Percentiles rank a stretch among this genome's conserved stretches.
These are phyloP conservation scores for Esox lucius DNA, from an alignment of 2,797 vertebrate genomes.

Conservation along the genomic window DNA sequence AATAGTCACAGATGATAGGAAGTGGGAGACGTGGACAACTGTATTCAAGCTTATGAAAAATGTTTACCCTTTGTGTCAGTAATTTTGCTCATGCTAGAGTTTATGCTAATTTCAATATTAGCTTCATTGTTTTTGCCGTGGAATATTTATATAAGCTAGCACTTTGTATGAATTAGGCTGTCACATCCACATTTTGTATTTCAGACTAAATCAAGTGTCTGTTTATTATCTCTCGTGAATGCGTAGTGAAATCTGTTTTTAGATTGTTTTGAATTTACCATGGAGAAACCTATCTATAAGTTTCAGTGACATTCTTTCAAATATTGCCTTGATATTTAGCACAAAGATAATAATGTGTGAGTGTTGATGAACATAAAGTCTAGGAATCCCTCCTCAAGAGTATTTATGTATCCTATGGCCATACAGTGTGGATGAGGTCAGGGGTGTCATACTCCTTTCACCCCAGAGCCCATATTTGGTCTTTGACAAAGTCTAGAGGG, in stretches of 20 bases:
- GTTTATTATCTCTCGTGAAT: constrained; percentile 35
- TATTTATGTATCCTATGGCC: background rate
- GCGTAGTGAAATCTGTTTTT: constrained; percentile 44
- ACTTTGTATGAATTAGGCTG: constrained; percentile 59
- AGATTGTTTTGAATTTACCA: constrained; percentile 48
- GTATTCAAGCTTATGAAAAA: constrained; percentile 44
- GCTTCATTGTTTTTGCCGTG: constrained; percentile 37
- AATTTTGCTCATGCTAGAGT: constrained; percentile 36
- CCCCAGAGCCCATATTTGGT: too few relatives aligned
- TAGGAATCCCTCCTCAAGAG: constrained; percentile 34
- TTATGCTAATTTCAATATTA: constrained; percentile 45
- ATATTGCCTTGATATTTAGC: constrained; percentile 54
- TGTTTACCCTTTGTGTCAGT: constrained; percentile 58
- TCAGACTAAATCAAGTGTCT: constrained; percentile 44
- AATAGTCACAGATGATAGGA: constrained; percentile 13
- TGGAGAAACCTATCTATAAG: constrained; percentile 51
- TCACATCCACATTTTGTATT: constrained; percentile 57
- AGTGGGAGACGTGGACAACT: constrained; percentile 26
- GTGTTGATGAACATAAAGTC: constrained; percentile 49
- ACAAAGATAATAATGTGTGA: constrained; percentile 58
- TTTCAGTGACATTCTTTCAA: constrained; percentile 45
- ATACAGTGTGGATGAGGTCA: background rate
- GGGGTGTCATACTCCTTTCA: too few relatives aligned
- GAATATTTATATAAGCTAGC: constrained; percentile 60
- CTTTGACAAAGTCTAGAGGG: too few relatives aligned